Evolutionary conservation across 35 echinoderm and acorn worm genomes (phyloP).

Genomic region (Apostichopus californicus): DNA sequence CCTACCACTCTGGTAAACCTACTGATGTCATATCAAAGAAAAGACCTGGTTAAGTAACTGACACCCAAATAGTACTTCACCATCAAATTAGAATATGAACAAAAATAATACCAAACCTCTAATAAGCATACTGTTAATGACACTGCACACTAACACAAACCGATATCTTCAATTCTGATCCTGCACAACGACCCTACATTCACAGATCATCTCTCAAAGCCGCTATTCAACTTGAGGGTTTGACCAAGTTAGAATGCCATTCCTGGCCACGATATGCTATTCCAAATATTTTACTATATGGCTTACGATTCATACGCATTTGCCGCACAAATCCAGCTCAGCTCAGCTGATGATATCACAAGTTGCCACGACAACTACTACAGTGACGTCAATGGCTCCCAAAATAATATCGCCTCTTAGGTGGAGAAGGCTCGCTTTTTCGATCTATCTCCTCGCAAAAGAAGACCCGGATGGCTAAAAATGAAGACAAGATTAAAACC

Average conservation of each 20-base stretch:
- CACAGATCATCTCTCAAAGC: neutral
- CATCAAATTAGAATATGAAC: too few species aligned
- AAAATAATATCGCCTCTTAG: conserved; percentile 42
- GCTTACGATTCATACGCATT: conserved; percentile 10
- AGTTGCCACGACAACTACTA: conserved; percentile 21
- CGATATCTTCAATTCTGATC: too few species aligned
- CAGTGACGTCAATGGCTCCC: conserved; percentile 36
- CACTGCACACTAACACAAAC: too few species aligned
- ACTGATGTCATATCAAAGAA: too few species aligned
- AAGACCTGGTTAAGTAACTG: too few species aligned
- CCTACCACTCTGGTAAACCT: too few species aligned
- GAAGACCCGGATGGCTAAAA: conserved; percentile 24
- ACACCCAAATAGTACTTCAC: too few species aligned
- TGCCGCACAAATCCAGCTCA: conserved; percentile 10
- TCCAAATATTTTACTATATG: conserved; percentile 17
- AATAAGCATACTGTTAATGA: too few species aligned
- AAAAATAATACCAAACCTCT: too few species aligned
- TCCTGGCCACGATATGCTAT: neutral
- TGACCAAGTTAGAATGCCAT: neutral
- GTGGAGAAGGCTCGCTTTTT: conserved; percentile 34
- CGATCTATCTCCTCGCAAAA: conserved; percentile 31
- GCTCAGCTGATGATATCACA: conserved; percentile 35
- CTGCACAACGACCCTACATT: too few species aligned
- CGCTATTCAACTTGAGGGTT: neutral
- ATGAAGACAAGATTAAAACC: conserved; percentile 38